phyloP scores from a whole-genome alignment of 2,797 vertebrate species.

The Sebastes diploproa region DNA sequence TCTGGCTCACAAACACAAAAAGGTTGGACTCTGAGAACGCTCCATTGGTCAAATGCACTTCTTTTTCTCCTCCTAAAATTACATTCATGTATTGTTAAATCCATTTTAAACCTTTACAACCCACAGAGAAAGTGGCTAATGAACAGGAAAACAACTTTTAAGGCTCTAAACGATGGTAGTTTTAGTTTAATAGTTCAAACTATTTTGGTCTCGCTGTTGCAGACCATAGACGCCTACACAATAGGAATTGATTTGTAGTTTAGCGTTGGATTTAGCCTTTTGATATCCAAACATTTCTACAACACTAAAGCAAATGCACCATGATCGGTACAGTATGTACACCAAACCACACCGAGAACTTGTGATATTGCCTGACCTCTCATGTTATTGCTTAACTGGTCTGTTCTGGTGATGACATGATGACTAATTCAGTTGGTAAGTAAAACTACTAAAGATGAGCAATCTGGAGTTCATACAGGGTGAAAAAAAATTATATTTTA shows the following conservation, averaged over 20 bases:
- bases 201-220: background rate
- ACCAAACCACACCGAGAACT: background rate
- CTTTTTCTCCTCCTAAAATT: background rate
- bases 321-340: background rate
- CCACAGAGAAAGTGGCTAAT: background rate
- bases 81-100: background rate
- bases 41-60: background rate
- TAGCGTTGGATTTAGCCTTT: too few relatives aligned
- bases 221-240: too few relatives aligned
- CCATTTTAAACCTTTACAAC: background rate
- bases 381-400: background rate
- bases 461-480: background rate
- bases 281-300: background rate
- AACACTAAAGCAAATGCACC: background rate
- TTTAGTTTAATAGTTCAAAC: background rate
- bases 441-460: background rate
- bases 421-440: background rate
- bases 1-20: background rate
- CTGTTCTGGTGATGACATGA: background rate
- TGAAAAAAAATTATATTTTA: background rate
- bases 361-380: background rate
- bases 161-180: background rate
- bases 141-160: background rate
- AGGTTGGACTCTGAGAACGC: background rate
- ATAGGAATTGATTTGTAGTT: background rate